Conservation (phyloP, 2,797 vertebrate genomes). For the Periparus ater region DNA sequence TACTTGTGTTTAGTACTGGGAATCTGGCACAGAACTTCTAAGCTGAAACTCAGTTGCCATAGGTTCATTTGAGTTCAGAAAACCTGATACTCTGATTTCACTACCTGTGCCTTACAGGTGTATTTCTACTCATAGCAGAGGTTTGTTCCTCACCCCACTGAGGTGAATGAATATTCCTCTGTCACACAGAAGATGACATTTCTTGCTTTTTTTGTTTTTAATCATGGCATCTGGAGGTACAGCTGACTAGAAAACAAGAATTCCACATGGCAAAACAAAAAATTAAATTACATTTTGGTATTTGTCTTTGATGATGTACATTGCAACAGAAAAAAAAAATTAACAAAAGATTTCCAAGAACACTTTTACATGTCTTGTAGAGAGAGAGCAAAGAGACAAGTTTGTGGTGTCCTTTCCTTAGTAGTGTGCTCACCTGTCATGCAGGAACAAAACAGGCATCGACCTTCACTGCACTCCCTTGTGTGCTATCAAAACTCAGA, state of each 20-base stretch:
- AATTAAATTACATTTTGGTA: not conserved
- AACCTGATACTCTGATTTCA: not conserved
- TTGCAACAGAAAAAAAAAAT: not conserved
- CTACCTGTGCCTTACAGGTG: not conserved
- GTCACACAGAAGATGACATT: not conserved
- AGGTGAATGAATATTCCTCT: not conserved
- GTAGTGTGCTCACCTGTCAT: not conserved
- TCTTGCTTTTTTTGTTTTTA: not conserved
- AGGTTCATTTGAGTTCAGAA: not conserved
- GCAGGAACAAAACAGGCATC: not conserved
- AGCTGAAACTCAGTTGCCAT: not conserved
- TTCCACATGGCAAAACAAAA: not conserved
- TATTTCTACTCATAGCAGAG: not conserved
- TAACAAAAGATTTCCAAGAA: not conserved
- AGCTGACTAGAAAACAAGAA: not conserved
- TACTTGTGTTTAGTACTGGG: not conserved
- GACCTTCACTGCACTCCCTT: not conserved
- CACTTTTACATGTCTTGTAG: not conserved
- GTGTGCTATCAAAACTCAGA: not conserved
- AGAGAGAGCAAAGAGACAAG: not conserved
- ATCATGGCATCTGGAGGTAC: not conserved
- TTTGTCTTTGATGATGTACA: not conserved
- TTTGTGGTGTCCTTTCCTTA: not conserved
- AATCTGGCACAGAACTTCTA: not conserved
- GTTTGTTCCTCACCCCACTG: not conserved